Conservation (phyloP, 1,140 invertebrate species). For the Augochlora pura region DNA sequence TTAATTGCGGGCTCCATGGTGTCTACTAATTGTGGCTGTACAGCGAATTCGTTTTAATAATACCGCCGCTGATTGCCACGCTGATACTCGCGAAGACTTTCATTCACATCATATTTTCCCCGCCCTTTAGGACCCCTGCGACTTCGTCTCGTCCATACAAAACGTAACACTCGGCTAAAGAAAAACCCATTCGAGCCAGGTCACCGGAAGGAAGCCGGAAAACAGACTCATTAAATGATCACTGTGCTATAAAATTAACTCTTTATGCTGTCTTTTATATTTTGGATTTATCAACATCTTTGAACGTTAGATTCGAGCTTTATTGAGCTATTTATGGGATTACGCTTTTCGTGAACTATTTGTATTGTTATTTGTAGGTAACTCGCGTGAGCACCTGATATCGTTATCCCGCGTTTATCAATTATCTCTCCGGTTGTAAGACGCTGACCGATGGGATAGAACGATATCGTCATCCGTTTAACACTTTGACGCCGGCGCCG, state of each 20-base stretch:
- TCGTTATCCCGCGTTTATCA: too few species aligned
- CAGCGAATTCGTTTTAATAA: conserved; percentile 40
- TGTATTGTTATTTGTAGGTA: too few species aligned
- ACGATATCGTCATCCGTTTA: too few species aligned
- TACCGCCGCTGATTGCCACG: conserved; percentile 32
- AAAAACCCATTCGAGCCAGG: not conserved
- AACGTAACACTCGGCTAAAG: not conserved
- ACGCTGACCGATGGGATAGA: too few species aligned
- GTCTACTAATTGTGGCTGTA: conserved; percentile 32
- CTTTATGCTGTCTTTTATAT: not conserved
- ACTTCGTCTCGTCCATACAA: not conserved
- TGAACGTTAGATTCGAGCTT: too few species aligned
- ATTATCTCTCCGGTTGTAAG: too few species aligned
- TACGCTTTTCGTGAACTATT: too few species aligned
- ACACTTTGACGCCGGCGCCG: too few species aligned
- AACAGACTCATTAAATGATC: not conserved
- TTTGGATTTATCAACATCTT: too few species aligned
- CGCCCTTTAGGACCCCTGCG: not conserved
- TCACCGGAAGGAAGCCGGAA: not conserved
- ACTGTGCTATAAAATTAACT: not conserved
- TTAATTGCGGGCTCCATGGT: conserved; percentile 12
- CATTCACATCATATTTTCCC: conserved; percentile 1
- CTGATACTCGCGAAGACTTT: conserved; percentile 14
- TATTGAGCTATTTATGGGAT: too few species aligned
- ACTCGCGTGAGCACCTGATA: too few species aligned